Percentiles rank a stretch among this genome's conserved stretches.
Conservation (phyloP, 2,888 invertebrate species). For the Linnaemya vulpina region DNA sequence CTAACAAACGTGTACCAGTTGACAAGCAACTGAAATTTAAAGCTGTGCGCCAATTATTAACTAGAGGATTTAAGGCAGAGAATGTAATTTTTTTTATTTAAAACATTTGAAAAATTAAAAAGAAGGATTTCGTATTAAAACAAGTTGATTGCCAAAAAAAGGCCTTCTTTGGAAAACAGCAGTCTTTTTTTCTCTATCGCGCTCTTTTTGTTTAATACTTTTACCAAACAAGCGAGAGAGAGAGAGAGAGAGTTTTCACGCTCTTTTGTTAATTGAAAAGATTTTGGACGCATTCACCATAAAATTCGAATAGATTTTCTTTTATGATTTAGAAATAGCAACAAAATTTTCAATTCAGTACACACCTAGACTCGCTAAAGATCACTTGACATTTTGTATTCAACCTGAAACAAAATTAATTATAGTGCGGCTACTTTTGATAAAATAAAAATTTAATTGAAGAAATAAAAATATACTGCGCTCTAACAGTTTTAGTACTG, state of each 20-base stretch:
- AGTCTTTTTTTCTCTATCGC: conserved; percentile 1
- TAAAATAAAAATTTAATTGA: background rate
- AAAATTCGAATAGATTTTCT: conserved; percentile 39
- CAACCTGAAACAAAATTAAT: conserved; percentile 41
- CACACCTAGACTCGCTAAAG: conserved; percentile 82
- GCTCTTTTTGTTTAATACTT: conserved; percentile 7
- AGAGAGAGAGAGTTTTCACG: conserved; percentile 22
- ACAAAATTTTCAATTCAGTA: conserved; percentile 76
- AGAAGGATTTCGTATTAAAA: conserved; percentile 51
- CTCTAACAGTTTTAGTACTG: conserved; percentile 26
- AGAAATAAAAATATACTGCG: conserved; percentile 8
- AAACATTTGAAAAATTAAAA: background rate
- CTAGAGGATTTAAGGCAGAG: background rate
- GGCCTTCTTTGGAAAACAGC: conserved; percentile 45
- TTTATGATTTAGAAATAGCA: conserved; percentile 46
- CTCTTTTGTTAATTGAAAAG: background rate
- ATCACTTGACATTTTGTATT: conserved; percentile 77
- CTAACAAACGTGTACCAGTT: conserved; percentile 5
- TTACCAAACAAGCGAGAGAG: conserved; percentile 1
- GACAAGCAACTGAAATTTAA: background rate
- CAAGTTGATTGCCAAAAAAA: conserved; percentile 57
- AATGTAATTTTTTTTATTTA: background rate
- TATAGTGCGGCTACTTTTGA: conserved; percentile 59
- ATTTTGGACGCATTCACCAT: conserved; percentile 40
- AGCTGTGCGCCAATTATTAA: background rate